A percentile compares a stretch with the other conserved stretches of the same genome.
Evolutionary conservation across 1,140 invertebrate genomes (phyloP).

Genomic region (Zaprionus ghesquierei): DNA sequence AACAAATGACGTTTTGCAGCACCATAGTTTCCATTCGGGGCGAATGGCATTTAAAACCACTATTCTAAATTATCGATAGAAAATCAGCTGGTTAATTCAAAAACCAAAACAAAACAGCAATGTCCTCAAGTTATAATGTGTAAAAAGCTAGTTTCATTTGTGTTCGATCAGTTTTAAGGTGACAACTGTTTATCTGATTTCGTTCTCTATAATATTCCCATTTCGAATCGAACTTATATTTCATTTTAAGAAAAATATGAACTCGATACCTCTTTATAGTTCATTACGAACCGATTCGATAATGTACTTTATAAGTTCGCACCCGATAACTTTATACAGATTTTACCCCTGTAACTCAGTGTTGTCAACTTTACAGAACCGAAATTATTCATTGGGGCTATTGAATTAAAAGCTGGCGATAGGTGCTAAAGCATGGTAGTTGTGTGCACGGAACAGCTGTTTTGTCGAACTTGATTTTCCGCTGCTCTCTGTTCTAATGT

Average conservation of each 20-base stretch:
- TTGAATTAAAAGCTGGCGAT: too few species aligned
- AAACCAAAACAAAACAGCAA: constrained; percentile 15
- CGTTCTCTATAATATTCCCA: background rate
- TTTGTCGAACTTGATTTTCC: too few species aligned
- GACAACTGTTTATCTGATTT: background rate
- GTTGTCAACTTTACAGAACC: too few species aligned
- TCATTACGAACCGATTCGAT: background rate
- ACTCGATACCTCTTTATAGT: background rate
- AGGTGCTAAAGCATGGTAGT: too few species aligned
- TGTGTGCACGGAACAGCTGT: too few species aligned
- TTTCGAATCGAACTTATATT: background rate
- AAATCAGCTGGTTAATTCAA: constrained; percentile 17
- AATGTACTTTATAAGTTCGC: background rate
- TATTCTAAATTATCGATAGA: background rate
- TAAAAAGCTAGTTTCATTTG: too few species aligned
- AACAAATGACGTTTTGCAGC: constrained; percentile 14
- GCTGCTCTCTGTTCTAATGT: too few species aligned
- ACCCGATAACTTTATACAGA: background rate
- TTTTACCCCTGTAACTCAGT: too few species aligned
- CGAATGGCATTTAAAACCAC: constrained; percentile 14
- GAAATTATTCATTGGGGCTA: too few species aligned
- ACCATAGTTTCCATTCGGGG: constrained; percentile 14
- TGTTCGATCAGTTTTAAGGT: background rate
- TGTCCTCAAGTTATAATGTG: background rate
- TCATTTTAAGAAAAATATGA: background rate